Evolutionary conservation across 2,888 invertebrate genomes (phyloP), one percentile per base, ranked within the genome.

Genomic region (Anoplius nigerrimus): DNA sequence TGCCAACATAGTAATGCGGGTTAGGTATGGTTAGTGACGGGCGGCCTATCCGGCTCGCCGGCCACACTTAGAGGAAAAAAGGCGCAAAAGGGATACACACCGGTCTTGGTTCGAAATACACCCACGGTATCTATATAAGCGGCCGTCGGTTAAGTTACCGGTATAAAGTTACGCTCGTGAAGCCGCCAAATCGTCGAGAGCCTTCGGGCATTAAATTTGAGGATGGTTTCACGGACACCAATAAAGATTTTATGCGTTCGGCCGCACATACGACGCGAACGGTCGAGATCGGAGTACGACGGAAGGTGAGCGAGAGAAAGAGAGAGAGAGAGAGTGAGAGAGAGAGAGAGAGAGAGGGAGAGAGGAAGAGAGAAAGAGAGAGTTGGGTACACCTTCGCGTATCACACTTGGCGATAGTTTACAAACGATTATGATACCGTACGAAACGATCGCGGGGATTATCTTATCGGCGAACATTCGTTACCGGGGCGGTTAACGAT

Each of bases 81-180:
- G 58, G 58, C 45, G 66, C 62, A 66, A 62, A 60, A 62, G 20
- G 51, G 51, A 34, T 43, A 55, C 59, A 51, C 24, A 21, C 52
- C 56, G 56, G 62, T 66, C 20, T 42, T 16, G 59, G 55, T 51
- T 66, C 66, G 66, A 70, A 56, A 59, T 66, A 66, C 59, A 62
- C 59, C 54, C 42, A 59, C 62, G 58, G 42, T 62, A 66, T 70
- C 62, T 52, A 34, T 46, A 55, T 62, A 63, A 69, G 24, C 62
- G 34, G 56, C 48, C 62, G 51, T 63, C 67, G 72, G 75, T 67
- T 72, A 73, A 72, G 75, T 70, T 72, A 73, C 69, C 67, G 65
- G 62, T 64, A 59, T 69, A 56, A 62, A 70, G 62, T 71, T 69
- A 75, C 63, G 63, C 64, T 62, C 68, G 76, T 67, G 69, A 71